Percentiles rank a stretch among this genome's conserved stretches.
phyloP scores from a whole-genome alignment of 2,888 invertebrate genomes.

The Acleris sparsana region DNA sequence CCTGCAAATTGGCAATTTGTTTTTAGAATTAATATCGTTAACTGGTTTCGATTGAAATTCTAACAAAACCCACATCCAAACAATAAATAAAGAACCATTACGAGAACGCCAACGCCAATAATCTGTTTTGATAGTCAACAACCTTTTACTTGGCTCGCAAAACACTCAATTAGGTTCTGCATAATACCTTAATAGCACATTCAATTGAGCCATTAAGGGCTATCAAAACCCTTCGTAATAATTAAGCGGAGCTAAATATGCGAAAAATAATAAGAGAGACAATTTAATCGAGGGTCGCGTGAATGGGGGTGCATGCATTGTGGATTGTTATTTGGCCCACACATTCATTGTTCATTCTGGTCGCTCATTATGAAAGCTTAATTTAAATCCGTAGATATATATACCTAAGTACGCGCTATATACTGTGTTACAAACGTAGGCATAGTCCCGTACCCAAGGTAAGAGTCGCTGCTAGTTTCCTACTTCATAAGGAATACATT shows the following conservation, averaged over 20 bases:
- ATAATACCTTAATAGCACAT: slow-evolving; percentile 14
- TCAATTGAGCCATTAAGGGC: slow-evolving; percentile 20
- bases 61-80: slow-evolving; percentile 3
- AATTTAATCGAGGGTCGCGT: slow-evolving; percentile 42
- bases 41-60: too few species aligned
- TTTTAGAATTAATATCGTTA: too few species aligned
- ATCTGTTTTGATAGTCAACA: slow-evolving; percentile 2
- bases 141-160: too few species aligned
- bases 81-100: slow-evolving; percentile 4
- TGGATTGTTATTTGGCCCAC: slow-evolving; percentile 44
- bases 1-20: too few species aligned
- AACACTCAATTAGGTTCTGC: neutral
- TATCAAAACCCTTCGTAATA: slow-evolving; percentile 20
- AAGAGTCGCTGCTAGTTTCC: neutral
- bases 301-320: slow-evolving; percentile 60
- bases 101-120: slow-evolving; percentile 2
- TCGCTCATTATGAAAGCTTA: slow-evolving; percentile 22
- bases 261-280: slow-evolving; percentile 31
- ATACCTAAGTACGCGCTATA: neutral
- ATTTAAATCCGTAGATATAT: slow-evolving; percentile 10
- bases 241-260: slow-evolving; percentile 25
- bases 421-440: neutral
- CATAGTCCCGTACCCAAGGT: neutral
- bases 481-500: too few species aligned
- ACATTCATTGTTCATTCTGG: slow-evolving; percentile 50